Percentiles rank a stretch among this genome's conserved stretches.
phyloP scores from a whole-genome alignment of 2,113 vertebrate species.

The Pongo abelii region DNA sequence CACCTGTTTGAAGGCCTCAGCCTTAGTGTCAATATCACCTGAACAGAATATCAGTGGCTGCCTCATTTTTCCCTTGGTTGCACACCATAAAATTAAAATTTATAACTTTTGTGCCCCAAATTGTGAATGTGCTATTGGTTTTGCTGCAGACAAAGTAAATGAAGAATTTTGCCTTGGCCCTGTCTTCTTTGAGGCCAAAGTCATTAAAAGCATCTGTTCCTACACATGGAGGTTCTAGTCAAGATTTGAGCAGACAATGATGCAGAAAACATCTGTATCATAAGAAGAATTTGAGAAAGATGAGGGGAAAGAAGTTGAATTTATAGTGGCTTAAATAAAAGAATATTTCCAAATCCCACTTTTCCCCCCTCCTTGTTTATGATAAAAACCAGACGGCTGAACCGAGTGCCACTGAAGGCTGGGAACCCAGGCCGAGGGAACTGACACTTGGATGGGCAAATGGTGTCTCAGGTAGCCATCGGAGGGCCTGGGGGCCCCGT shows the following conservation, averaged over 20 bases:
- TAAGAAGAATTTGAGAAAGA: neutral
- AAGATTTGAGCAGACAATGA: neutral
- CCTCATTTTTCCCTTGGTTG: neutral
- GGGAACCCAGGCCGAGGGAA: neutral
- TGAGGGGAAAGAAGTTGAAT: neutral
- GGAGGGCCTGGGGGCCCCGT: rapidly evolving
- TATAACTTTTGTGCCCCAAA: neutral
- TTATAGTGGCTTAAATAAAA: neutral
- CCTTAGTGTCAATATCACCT: too few relatives aligned
- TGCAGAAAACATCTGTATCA: neutral
- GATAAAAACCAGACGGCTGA: neutral
- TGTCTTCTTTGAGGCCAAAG: neutral
- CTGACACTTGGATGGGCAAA: neutral
- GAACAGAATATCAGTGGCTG: rapidly evolving
- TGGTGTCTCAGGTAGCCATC: rapidly evolving
- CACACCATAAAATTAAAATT: neutral
- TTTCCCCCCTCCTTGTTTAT: neutral
- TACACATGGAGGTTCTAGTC: neutral
- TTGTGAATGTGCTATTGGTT: neutral
- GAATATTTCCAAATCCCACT: neutral
- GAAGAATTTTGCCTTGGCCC: neutral
- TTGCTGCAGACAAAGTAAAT: neutral
- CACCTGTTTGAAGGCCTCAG: neutral
- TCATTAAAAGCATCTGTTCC: neutral
- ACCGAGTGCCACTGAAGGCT: neutral